phyloP scores from a whole-genome alignment of 2,888 invertebrate species.

The Schizotus pectinicornis region DNA sequence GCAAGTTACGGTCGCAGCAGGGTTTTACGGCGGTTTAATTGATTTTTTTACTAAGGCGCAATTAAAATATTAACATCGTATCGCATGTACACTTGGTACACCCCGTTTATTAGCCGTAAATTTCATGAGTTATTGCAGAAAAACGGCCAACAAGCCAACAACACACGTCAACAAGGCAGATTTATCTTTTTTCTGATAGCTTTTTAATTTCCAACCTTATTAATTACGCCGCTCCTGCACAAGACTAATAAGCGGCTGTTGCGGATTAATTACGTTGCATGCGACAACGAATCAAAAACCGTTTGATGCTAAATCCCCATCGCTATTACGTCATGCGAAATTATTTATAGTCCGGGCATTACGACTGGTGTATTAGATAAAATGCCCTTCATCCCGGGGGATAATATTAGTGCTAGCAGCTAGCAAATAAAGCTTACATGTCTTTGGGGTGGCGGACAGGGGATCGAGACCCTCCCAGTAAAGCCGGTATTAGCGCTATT shows the following conservation, averaged over 20 bases:
- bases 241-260: background rate
- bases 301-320: background rate
- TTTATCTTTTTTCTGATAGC: background rate
- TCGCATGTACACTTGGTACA: too few species aligned
- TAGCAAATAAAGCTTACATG: slow-evolving; percentile 53
- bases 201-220: background rate
- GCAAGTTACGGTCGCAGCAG: too few species aligned
- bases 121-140: background rate
- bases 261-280: background rate
- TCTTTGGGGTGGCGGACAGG: slow-evolving; percentile 39
- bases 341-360: slow-evolving; percentile 42
- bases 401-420: slow-evolving; percentile 53
- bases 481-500: slow-evolving; percentile 53
- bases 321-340: slow-evolving; percentile 17
- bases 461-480: slow-evolving; percentile 37
- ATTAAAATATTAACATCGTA: slow-evolving; percentile 2
- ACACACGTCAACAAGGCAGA: background rate
- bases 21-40: too few species aligned
- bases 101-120: slow-evolving; percentile 3
- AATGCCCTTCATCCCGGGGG: slow-evolving; percentile 50
- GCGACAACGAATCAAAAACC: slow-evolving; percentile 3
- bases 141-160: background rate
- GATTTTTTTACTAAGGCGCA: background rate
- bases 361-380: slow-evolving; percentile 50
- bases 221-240: background rate